A percentile compares a stretch with the other conserved stretches of the same genome.
These are phyloP conservation scores for Bufo gargarizans DNA, from an alignment of 2,113 vertebrate species.

Conservation along the genomic window DNA sequence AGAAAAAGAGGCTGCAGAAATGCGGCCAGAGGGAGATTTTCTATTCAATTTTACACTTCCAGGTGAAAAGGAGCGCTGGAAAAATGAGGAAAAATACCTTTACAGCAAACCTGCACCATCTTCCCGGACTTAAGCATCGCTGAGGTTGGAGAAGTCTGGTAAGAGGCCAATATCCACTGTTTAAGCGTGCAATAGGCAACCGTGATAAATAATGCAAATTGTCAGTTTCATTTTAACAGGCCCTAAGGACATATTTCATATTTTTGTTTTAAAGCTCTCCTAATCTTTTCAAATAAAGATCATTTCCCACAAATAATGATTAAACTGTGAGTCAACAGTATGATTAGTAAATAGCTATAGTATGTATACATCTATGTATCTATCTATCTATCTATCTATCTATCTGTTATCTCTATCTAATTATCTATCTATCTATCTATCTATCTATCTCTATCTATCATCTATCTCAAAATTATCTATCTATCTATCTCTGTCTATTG, in stretches of 20 bases:
- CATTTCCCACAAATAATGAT: slow-evolving; percentile 7
- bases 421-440: too few species aligned
- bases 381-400: too few species aligned
- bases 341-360: not conserved
- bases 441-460: too few species aligned
- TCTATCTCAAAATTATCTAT: too few species aligned
- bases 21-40: slow-evolving; percentile 3
- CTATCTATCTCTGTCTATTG: too few species aligned
- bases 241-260: not conserved
- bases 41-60: slow-evolving; percentile 4
- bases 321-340: slow-evolving; percentile 7
- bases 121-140: not conserved
- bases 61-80: not conserved
- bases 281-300: slow-evolving; percentile 23
- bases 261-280: slow-evolving; percentile 19
- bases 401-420: too few species aligned
- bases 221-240: slow-evolving; percentile 54
- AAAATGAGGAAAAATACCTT: not conserved
- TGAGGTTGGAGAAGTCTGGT: not conserved
- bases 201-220: slow-evolving; percentile 51
- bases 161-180: not conserved
- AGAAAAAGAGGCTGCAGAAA: slow-evolving; percentile 18
- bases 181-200: not conserved
- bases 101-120: not conserved
- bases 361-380: not conserved